phyloP scores from a whole-genome alignment of 2,797 vertebrate genomes.

The Argyrosomus regius region DNA sequence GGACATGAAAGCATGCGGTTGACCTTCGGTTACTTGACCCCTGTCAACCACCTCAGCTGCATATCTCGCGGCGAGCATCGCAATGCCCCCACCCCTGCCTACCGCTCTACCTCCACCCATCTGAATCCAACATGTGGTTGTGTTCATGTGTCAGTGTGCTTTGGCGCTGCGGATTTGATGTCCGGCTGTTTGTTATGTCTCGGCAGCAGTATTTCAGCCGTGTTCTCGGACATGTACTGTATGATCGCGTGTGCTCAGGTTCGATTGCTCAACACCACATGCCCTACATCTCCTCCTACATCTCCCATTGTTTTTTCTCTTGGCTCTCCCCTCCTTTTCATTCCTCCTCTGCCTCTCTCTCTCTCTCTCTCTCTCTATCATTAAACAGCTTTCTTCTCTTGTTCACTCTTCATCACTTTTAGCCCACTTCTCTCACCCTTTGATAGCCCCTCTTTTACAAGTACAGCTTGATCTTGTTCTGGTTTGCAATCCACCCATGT shows the following conservation, averaged over 20 bases:
- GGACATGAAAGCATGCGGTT: conserved; percentile 54
- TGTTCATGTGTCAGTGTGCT: conserved; percentile 65
- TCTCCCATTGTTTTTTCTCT: conserved; percentile 6
- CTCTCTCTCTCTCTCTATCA: no score
- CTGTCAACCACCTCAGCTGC: conserved; percentile 17
- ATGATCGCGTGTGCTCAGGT: neutral
- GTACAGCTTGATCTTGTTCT: conserved; percentile 61
- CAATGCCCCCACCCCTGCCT: neutral
- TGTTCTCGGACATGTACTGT: conserved; percentile 33
- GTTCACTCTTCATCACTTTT: neutral
- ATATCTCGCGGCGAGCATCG: conserved; percentile 5
- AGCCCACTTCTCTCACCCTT: neutral
- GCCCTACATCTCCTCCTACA: neutral
- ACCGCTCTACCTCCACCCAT: neutral
- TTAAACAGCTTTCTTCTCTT: neutral
- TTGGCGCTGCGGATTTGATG: conserved; percentile 31
- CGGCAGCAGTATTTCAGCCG: conserved; percentile 13
- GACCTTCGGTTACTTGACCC: conserved; percentile 45
- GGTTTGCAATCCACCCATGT: conserved; percentile 45
- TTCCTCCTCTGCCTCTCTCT: neutral
- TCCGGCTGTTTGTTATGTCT: conserved; percentile 58
- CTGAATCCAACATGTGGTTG: conserved; percentile 66
- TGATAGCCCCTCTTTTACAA: neutral
- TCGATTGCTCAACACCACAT: conserved; percentile 23
- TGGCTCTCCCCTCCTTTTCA: neutral